Base-by-base conservation (phyloP, 2,888 invertebrate genomes). In the Scotopteryx bipunctaria region DNA sequence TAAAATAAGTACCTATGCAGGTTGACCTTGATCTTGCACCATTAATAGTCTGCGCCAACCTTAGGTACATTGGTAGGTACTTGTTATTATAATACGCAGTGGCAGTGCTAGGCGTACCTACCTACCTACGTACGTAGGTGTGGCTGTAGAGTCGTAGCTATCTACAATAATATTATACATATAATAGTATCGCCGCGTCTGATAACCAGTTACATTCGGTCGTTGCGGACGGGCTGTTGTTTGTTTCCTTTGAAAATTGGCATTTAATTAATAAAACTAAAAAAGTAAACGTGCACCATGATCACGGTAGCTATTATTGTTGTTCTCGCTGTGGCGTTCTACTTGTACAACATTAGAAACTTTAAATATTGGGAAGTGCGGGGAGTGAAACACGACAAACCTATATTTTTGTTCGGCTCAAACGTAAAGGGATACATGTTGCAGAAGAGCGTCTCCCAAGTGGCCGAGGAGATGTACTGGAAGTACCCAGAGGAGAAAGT, bases 401-500 rank as follows among this genome's bases (percentile, higher is more conserved):
- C 79, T 0, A 27, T 68, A 3, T 56, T 69, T 0, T 45, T 77
- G 14, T 67, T 81, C 43, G 81, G 81, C 0, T 78, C 61, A 5
- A 75, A 75, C 31, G 6, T 57, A 0, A 43, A 60, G 17, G 62
- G 50, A 1, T 75, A 69, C 36, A 59, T 75, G 1, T 23, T 67
- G 21, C 57, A 47, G 43, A 73, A 69, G 41, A 81, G 78, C 38
- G 31, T 76, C 6, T 64, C 78, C 0, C 65, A 81, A 35, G 36
- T 70, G n/a, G 63, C 69, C 2, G 71, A 47, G 0, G 76, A 80
- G 6, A 53, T 59, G 25, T 81, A 81, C 43, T 71, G 71, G 67
- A 78, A 73, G 48, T 80, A 78, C 55, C 80, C 82, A 0, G 57
- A 74, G 0, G 82, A 82, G 42, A 75, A 69, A 46, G 69, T 76